Percentiles rank a stretch among this genome's conserved stretches.
These are phyloP conservation scores for Aurelia aurita complex sp. Pacific DNA, from an alignment of 30 jellyfish, hydroid and myxozoan species.

Conservation along the genomic window DNA sequence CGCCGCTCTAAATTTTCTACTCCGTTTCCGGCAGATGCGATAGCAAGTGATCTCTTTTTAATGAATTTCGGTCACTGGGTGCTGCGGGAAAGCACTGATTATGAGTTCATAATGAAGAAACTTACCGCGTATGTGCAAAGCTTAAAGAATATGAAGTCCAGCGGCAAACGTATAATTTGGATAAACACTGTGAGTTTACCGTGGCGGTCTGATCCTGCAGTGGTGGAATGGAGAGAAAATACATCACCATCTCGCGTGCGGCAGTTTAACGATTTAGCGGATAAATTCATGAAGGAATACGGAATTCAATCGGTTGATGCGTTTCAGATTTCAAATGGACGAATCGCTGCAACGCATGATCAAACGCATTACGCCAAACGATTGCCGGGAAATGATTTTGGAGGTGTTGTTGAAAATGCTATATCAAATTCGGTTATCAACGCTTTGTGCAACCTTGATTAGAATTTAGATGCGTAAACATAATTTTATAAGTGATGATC, in stretches of 20 bases:
- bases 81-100: slow-evolving; percentile 80
- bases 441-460: slow-evolving; percentile 68
- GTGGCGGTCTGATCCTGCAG: slow-evolving; percentile 95
- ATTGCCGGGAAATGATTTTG: slow-evolving; percentile 92
- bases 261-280: slow-evolving; percentile 79
- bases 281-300: slow-evolving; percentile 47
- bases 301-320: slow-evolving; percentile 88
- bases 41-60: slow-evolving; percentile 65
- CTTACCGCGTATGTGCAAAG: slow-evolving; percentile 83
- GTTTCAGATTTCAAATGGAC: slow-evolving; percentile 83
- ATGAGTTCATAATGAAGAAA: slow-evolving; percentile 56
- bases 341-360: slow-evolving; percentile 93
- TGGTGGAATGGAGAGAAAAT: slow-evolving; percentile 90
- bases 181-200: slow-evolving; percentile 92
- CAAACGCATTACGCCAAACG: slow-evolving; percentile 89
- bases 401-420: slow-evolving; percentile 97
- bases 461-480: too few relatives aligned
- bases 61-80: slow-evolving; percentile 96
- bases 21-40: slow-evolving; percentile 87
- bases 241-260: slow-evolving; percentile 92
- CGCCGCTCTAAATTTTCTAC: slow-evolving; percentile 92
- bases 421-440: slow-evolving; percentile 73
- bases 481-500: too few relatives aligned
- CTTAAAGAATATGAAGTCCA: slow-evolving; percentile 29
- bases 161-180: slow-evolving; percentile 79